Conservation (phyloP, 2,113 vertebrate species). For the Ciconia boyciana region DNA sequence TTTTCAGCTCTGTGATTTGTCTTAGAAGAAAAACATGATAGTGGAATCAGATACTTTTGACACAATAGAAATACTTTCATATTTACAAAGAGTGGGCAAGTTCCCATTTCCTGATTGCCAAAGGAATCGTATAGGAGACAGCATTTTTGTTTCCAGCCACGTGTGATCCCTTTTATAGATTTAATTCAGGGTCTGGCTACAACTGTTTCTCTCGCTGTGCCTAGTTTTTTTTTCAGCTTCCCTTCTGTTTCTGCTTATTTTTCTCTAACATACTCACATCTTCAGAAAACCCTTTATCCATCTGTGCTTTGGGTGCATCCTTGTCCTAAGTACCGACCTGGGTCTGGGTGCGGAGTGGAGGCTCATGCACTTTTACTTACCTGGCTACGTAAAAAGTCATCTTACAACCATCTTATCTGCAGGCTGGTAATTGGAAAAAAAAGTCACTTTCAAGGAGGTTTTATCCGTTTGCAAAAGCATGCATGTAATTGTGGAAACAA, state of each 20-base stretch:
- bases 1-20: slow-evolving; percentile 21
- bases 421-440: neutral
- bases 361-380: neutral
- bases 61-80: neutral
- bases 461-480: neutral
- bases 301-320: neutral
- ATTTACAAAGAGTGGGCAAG: slow-evolving; percentile 4
- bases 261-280: neutral
- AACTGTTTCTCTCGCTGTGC: rapidly evolving
- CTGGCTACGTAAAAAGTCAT: neutral
- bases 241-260: neutral
- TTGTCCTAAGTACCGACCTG: neutral
- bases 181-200: neutral
- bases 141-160: neutral
- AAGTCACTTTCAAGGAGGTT: neutral
- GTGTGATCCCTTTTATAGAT: neutral
- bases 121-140: neutral
- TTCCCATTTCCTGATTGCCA: slow-evolving; percentile 14
- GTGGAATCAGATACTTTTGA: neutral
- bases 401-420: neutral
- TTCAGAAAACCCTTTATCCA: neutral
- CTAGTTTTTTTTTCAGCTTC: neutral
- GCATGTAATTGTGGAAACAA: neutral
- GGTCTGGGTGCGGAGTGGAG: rapidly evolving
- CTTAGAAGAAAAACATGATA: neutral